Evolutionary conservation across 2,888 invertebrate species (phyloP).

Genomic region (Nomada goodeniana): DNA sequence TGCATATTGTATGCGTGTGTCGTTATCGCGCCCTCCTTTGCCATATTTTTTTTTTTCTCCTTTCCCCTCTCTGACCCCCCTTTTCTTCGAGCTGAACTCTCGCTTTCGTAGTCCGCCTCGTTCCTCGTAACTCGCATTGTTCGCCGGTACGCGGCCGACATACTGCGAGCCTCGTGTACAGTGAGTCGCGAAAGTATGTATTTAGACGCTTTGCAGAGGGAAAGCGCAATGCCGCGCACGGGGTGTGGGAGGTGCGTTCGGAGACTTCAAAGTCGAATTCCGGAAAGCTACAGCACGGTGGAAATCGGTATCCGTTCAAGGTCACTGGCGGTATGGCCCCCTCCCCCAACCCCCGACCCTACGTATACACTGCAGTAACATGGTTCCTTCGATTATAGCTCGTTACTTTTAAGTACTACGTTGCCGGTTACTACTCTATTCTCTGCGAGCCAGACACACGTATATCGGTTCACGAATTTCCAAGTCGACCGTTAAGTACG

Average conservation of each 20-base stretch:
- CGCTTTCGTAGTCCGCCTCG: constrained; percentile 56
- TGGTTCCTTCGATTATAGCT: no score
- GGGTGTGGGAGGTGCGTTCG: not conserved
- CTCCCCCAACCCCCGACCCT: no score
- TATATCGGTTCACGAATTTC: no score
- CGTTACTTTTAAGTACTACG: no score
- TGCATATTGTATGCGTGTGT: constrained; percentile 2
- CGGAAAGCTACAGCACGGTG: not conserved
- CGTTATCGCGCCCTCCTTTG: constrained; percentile 31
- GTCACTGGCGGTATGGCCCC: not conserved
- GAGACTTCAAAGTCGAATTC: not conserved
- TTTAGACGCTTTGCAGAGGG: constrained; percentile 13
- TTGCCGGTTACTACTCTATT: no score
- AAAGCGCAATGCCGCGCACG: not conserved
- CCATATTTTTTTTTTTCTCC: not conserved
- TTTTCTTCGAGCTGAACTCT: constrained; percentile 43
- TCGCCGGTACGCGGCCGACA: constrained; percentile 48
- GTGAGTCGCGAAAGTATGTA: constrained; percentile 53
- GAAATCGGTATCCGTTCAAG: not conserved
- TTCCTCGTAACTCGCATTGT: constrained; percentile 61
- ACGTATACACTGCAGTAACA: no score
- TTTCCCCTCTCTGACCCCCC: constrained; percentile 23
- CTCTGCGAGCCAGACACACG: no score
- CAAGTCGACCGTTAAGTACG: no score
- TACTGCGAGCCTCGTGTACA: constrained; percentile 45